Base-by-base conservation (phyloP, 2,797 vertebrate genomes). In the Sebastes oblongus region DNA sequence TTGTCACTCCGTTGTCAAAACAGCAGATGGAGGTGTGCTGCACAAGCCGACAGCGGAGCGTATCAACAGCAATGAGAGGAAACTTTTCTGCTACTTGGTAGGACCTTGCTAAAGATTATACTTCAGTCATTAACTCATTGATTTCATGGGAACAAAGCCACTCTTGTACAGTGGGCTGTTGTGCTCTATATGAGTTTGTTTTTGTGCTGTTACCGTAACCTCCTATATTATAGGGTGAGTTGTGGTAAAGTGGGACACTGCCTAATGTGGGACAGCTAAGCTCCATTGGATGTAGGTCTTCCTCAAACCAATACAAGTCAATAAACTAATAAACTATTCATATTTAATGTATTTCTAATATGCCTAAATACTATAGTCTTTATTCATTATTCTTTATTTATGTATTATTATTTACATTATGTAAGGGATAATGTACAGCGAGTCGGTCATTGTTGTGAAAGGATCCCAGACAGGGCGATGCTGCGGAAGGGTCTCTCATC, bases 11-110 rank as follows among this genome's bases (percentile, higher is more conserved):
- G 58, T 91, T 89, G 87, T 92, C 91, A 90, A 89, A 92, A 81
- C 88, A 92, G 92, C 94, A 95, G 93, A 95, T 94, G 94, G 93
- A 92, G 64, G 79, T 84, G 79, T 81, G 83, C 86, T 88, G 91
- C 85, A 16, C 42, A 80, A 82, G 81, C 59, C 50, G 50, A 87
- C 14, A 39, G 61, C 8, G 24, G 24, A 83, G 67, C 42, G 22
- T 30, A 67, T 77, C 73, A 70, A 34, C 74, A 27, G 59, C 71
- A 75, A 36, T 3, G 25, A 78, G 18, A 70, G 60, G 25, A 84
- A 86, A 88, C 65, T 83, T 81, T 78, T 71, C 39, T 80, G 55
- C 55, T 68, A 32, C 60, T 83, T 52, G 25, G 34, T 36, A 32
- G 52, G n/a, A 42, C 42, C 14, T 62, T 14, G 22, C 20, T 42